phyloP scores from a whole-genome alignment of 1,140 invertebrate species.

The Zaprionus gabonicus region DNA sequence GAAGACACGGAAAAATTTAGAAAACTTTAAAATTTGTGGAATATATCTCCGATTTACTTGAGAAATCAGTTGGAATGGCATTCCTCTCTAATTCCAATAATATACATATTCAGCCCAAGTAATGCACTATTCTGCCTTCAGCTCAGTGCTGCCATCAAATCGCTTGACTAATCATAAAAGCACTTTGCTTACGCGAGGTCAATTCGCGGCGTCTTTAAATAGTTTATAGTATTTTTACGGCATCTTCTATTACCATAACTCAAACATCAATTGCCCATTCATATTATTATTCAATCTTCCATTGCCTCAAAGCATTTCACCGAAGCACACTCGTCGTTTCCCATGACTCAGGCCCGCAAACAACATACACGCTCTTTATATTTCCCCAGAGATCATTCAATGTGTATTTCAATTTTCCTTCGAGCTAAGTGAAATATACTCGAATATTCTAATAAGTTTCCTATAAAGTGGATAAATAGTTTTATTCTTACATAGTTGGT shows the following conservation, averaged over 20 bases:
- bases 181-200: constrained; percentile 5
- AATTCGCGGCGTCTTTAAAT: constrained; percentile 18
- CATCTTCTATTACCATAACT: constrained; percentile 68
- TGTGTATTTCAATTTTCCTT: constrained; percentile 13
- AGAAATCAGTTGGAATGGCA: not conserved
- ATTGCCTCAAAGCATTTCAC: constrained; percentile 43
- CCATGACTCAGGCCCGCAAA: constrained; percentile 65
- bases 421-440: constrained; percentile 30
- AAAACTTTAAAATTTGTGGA: not conserved
- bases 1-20: not conserved
- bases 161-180: not conserved
- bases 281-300: constrained; percentile 59
- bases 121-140: not conserved
- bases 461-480: constrained; percentile 2
- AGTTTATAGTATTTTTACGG: constrained; percentile 67
- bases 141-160: not conserved
- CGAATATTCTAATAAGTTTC: constrained; percentile 24
- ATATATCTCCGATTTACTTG: not conserved
- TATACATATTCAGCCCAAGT: not conserved
- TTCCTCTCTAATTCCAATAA: not conserved
- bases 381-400: not conserved
- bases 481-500: not conserved
- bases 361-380: not conserved
- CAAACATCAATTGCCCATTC: constrained; percentile 64
- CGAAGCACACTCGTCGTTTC: constrained; percentile 41